Evolutionary conservation across 2,888 invertebrate genomes (phyloP).

Genomic region (Aethes cnicana): DNA sequence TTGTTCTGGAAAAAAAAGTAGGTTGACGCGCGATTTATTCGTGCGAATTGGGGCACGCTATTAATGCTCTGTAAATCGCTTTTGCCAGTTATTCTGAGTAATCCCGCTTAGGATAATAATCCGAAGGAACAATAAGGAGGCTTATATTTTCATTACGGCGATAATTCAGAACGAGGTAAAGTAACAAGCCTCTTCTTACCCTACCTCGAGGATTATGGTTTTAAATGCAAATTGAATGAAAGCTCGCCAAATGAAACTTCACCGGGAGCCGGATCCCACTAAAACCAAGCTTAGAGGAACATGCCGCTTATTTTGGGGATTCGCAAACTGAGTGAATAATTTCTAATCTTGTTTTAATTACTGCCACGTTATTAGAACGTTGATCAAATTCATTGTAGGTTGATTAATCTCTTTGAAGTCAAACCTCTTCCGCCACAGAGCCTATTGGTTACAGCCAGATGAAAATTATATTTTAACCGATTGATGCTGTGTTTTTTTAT

Average conservation of each 20-base stretch:
- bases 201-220: slow-evolving; percentile 31
- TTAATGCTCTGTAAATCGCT: slow-evolving; percentile 26
- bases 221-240: slow-evolving; percentile 34
- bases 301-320: slow-evolving; percentile 31
- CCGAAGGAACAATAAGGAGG: slow-evolving; percentile 28
- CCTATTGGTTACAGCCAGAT: no score
- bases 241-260: slow-evolving; percentile 32
- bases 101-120: slow-evolving; percentile 28
- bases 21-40: slow-evolving; percentile 1
- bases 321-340: slow-evolving; percentile 30
- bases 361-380: slow-evolving; percentile 17
- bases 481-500: background rate
- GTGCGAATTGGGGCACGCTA: slow-evolving; percentile 21
- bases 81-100: slow-evolving; percentile 19
- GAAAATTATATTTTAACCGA: no score
- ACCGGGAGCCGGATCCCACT: slow-evolving; percentile 25
- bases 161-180: slow-evolving; percentile 33
- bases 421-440: no score
- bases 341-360: slow-evolving; percentile 32
- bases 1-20: background rate
- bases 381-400: slow-evolving; percentile 2
- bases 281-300: slow-evolving; percentile 30
- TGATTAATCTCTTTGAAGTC: background rate
- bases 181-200: slow-evolving; percentile 27
- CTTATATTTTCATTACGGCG: slow-evolving; percentile 31